Base-by-base conservation (phyloP, 2,888 invertebrate genomes). In the Napeogenes sylphis region DNA sequence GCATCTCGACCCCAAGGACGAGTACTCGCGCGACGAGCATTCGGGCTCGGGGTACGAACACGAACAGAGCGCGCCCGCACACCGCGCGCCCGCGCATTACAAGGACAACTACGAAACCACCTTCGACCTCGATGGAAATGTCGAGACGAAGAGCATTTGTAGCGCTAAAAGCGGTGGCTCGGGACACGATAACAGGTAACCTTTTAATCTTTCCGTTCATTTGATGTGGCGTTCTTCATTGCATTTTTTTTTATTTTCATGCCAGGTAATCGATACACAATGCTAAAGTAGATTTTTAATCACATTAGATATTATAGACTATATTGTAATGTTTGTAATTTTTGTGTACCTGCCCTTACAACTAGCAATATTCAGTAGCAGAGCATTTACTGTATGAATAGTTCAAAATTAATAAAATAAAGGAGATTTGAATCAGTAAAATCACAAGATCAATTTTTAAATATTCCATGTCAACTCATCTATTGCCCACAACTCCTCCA, bases 71-170 rank as follows among this genome's bases (percentile, higher is more conserved):
- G 73, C 74, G 32, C 74, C 75, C 66, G 76, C 75, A 46, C 83
- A 79, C 61, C 81, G 89, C 58, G 83, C 81, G 6, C 75, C 77
- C 72, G 83, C 89, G 53, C 91, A 91, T 63, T 92, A 91, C 75
- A 93, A 94, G 74, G 95, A 95, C 81, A 95, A 94, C 86, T 95
- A 94, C 80, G 95, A 94, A 83, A 95, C 96, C 14, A 96, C 96
- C 45, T 97, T 96, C 86, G 98, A 97, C 84, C 92, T 97, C 74
- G 97, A 98, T 79, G 97, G 97, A 67, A 97, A 97, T 84, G 95
- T 97, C 68, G 97, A 98, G 84, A 97, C 98, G 4, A 94, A 97
- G 75, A 97, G 97, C 71, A 95, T 96, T 69, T 95, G 96, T 83
- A 95, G 95, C 83, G 93, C 94, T 61, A 94, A 94, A 76, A 93